Evolutionary conservation across 2,113 vertebrate species (phyloP).

Genomic region (Periophthalmodon schlosseri): DNA sequence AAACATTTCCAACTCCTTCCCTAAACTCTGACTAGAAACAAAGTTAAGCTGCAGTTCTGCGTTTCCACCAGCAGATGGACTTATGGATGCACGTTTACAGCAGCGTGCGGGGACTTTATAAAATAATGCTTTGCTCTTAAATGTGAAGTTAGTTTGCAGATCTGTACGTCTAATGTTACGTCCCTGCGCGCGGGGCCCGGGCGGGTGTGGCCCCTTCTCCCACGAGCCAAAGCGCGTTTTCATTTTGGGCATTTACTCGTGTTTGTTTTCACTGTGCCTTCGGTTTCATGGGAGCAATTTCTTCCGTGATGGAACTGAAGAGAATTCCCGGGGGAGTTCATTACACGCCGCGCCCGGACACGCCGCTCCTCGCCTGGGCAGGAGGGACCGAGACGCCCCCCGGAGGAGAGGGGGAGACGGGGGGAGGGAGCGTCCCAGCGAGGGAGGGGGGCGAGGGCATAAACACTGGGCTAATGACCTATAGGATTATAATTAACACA

Average conservation of each 20-base stretch:
- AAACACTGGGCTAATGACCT: slow-evolving; percentile 32
- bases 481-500: too few species aligned
- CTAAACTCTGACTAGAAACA: too few species aligned
- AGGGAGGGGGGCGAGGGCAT: slow-evolving; percentile 35
- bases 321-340: slow-evolving; percentile 76
- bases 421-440: slow-evolving; percentile 17
- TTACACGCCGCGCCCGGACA: slow-evolving; percentile 65
- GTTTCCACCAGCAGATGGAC: slow-evolving; percentile 78
- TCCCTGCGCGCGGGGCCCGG: slow-evolving; percentile 1
- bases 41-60: slow-evolving; percentile 56
- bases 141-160: slow-evolving; percentile 9
- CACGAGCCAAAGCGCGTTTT: slow-evolving; percentile 58
- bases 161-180: slow-evolving; percentile 23
- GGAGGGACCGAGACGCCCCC: slow-evolving; percentile 58
- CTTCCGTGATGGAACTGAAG: slow-evolving; percentile 73
- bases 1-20: too few species aligned
- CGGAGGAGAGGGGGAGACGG: slow-evolving; percentile 39
- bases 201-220: slow-evolving; percentile 18
- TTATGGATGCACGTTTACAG: slow-evolving; percentile 40
- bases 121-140: slow-evolving; percentile 17
- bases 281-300: slow-evolving; percentile 76
- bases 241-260: slow-evolving; percentile 73
- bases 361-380: slow-evolving; percentile 46
- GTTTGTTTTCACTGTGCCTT: slow-evolving; percentile 73
- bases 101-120: neutral